Evolutionary conservation across 1,140 invertebrate species (phyloP), one percentile per base, ranked within the genome.

Genomic region (Papilio xuthus): DNA sequence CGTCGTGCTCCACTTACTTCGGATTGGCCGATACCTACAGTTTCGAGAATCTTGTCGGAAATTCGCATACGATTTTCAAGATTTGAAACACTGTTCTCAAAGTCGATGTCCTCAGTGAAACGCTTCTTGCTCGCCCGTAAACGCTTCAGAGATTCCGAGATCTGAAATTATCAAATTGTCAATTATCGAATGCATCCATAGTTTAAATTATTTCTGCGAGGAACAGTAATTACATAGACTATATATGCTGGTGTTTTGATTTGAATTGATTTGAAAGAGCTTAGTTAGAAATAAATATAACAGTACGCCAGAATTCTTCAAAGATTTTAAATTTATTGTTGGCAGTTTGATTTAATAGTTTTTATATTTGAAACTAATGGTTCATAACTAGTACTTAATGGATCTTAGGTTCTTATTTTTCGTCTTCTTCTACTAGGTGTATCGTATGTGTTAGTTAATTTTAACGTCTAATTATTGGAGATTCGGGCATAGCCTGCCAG

Each of bases 31-130:
- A 93, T 83, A 6, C 95, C 95, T 2, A 95, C 95, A 77, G 90
- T 94, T 82, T 96, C 95, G 41, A 96, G 88, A 32, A 96, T 94
- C 86, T 96, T 95, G 74, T 96, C 95, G 4, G 95, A 94, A 76
- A 95, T 92, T 37, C 95, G 89, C 82, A 95, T 92, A 60, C 94
- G 92, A 67, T 93, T 94, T 80, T 95, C 94, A 28, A 95, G 85
- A 77, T 92, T 95, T 69, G 94, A 87, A 1, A 95, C 94, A 32
- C 92, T 94, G 78, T 91, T 94, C 69, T 95, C 95, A 82, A 95
- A 93, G 81, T 95, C 95, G 50, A 95, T 90, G 80, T 95, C 95
- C 47, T 95, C 95, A 53, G 94, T 85, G 78, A 95, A 92, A 42
- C 90, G 88, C 85, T 95, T 95, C 86, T 95, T 95, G 78, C 92